Base-by-base conservation (phyloP, 92 coral and sea anemone genomes). In the Parazoanthus swiftii region DNA sequence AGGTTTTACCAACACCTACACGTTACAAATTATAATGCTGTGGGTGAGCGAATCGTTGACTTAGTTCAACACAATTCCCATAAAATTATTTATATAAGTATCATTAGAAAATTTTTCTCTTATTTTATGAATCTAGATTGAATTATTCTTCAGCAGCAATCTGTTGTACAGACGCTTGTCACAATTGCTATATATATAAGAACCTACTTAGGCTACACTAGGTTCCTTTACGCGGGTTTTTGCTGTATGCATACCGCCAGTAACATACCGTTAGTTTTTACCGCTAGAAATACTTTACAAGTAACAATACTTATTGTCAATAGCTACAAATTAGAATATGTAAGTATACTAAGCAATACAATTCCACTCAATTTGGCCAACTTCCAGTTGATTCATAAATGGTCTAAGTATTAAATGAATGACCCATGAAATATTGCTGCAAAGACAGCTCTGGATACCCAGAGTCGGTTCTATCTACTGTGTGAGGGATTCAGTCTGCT, bases 151-250 rank as follows among this genome's bases (percentile, higher is more conserved):
- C 38, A 82, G 38, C 43, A 16, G 79, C 51, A 42, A 15, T 68
- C 59, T 68, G 77, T 70, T 39, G 35, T 3, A 9, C 77, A 82
- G 77, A 82, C n/a, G 86, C 77, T 70, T 66, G 16, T 39, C n/a
- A 66, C 67, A 21, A 26, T 37, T 46, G 51, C 16, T 4, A 54
- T 7, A 54, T 54, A 54, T 54, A 54, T 0, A 54, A 54, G 18
- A 54, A 13, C 3, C 18, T 54, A 2, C 59, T 14, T 15, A 11
- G 18, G 59, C 16, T 54, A 54, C 59, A 1, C 20, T 11, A 54
- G 59, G 59, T 15, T 54, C 59, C 20, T 54, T 7, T 11, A 13
- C 59, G 59, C 59, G 4, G 59, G 59, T 54, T 54, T 54, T 54
- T 54, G 14, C 59, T 35, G 42, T 74, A 74, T 16, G 15, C 44